Percentiles rank a stretch among this genome's conserved stretches.
Conservation (phyloP, 2,113 vertebrate species). For the Aleadryas rufinucha region DNA sequence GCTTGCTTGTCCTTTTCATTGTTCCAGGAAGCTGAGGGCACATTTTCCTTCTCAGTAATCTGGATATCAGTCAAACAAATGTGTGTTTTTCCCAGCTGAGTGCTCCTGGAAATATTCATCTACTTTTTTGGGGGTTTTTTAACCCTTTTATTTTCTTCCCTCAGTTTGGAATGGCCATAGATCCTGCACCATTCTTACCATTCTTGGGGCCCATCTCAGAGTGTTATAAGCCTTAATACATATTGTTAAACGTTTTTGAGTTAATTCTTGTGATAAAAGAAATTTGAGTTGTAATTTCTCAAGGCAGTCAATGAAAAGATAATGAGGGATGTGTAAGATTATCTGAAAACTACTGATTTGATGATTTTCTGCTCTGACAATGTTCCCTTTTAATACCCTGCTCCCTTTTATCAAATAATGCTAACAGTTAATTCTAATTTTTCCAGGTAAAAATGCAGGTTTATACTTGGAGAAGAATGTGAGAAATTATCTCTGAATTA, state of each 20-base stretch:
- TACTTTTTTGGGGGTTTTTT: fast-evolving
- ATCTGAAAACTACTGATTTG: not conserved
- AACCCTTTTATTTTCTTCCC: not conserved
- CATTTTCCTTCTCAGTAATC: not conserved
- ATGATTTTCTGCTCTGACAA: not conserved
- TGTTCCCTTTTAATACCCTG: not conserved
- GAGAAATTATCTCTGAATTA: not conserved
- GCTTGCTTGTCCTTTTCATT: not conserved
- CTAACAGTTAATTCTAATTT: not conserved
- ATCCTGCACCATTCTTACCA: too few relatives aligned
- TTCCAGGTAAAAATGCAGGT: not conserved
- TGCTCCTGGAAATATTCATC: not conserved
- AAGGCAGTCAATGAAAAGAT: not conserved
- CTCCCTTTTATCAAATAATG: not conserved
- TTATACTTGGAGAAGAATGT: not conserved
- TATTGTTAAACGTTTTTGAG: not conserved
- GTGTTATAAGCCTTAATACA: not conserved
- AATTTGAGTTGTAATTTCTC: not conserved
- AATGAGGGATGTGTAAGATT: not conserved
- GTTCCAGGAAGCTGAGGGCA: not conserved
- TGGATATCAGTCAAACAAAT: not conserved
- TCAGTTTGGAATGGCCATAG: not conserved
- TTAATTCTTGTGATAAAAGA: not conserved
- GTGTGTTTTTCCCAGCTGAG: not conserved
- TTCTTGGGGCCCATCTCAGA: too few relatives aligned